phyloP scores from a whole-genome alignment of 2,797 vertebrate species.

The Aulostomus chinensis region DNA sequence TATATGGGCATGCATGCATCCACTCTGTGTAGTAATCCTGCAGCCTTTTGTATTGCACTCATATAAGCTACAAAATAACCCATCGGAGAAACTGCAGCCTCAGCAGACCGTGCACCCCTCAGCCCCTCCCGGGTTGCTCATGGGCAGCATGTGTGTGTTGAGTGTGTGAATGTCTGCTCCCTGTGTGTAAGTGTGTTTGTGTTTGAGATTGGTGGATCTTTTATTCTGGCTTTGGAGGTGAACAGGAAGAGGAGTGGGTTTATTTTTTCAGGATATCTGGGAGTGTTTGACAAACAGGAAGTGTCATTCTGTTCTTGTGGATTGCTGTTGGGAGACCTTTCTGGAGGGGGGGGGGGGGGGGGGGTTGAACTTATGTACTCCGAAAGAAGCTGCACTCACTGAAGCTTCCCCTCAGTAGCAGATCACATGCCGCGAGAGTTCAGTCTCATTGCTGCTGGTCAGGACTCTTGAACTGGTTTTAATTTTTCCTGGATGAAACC shows the following conservation, averaged over 20 bases:
- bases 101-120: constrained; percentile 48
- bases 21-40: constrained; percentile 54
- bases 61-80: constrained; percentile 68
- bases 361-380: constrained; percentile 35
- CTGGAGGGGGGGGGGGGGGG: constrained; percentile 29
- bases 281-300: constrained; percentile 37
- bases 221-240: constrained; percentile 44
- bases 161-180: constrained; percentile 41
- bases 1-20: constrained; percentile 52
- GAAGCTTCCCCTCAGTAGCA: constrained; percentile 13
- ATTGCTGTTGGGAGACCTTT: constrained; percentile 26
- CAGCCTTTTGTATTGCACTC: constrained; percentile 67
- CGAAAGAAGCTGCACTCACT: constrained; percentile 3
- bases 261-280: constrained; percentile 46
- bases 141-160: constrained; percentile 38
- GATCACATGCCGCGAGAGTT: constrained; percentile 28
- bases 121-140: constrained; percentile 59
- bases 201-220: constrained; percentile 38
- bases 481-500: constrained; percentile 18
- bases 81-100: constrained; percentile 63
- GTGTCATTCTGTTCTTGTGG: constrained; percentile 23
- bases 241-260: constrained; percentile 62
- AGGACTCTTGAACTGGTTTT: constrained; percentile 20
- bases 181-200: constrained; percentile 43
- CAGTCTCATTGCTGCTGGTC: constrained; percentile 17